Conservation (phyloP, 2,113 vertebrate genomes). For the Hippolais icterina region DNA sequence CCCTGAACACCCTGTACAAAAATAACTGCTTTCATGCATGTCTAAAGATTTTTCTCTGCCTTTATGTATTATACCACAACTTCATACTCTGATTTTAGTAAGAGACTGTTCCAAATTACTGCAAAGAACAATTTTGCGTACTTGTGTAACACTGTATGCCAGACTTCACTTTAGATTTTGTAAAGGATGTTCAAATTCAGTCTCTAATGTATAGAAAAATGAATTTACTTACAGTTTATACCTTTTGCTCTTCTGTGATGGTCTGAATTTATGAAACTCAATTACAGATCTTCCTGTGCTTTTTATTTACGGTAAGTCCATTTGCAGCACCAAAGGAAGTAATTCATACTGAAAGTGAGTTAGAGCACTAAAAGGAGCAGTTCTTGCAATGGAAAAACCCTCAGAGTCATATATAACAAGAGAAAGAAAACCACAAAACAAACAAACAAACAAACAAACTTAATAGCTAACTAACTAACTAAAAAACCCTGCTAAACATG, state of each 20-base stretch:
- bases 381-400: neutral
- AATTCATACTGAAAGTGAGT: neutral
- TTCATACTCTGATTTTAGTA: neutral
- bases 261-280: neutral
- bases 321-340: neutral
- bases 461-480: too few species aligned
- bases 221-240: neutral
- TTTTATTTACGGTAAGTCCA: neutral
- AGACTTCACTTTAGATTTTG: neutral
- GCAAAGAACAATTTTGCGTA: neutral
- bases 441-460: neutral
- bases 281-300: neutral
- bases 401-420: neutral
- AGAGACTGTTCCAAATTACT: neutral
- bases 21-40: neutral
- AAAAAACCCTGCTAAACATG: accelerated
- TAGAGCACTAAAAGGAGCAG: neutral
- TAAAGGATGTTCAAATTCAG: neutral
- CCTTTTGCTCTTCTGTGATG: neutral
- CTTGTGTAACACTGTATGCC: neutral
- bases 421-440: neutral
- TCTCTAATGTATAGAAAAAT: neutral
- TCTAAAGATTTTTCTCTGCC: neutral
- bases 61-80: neutral
- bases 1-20: neutral